phyloP scores from a whole-genome alignment of 2,797 vertebrate genomes.

The Xerus rutilus region DNA sequence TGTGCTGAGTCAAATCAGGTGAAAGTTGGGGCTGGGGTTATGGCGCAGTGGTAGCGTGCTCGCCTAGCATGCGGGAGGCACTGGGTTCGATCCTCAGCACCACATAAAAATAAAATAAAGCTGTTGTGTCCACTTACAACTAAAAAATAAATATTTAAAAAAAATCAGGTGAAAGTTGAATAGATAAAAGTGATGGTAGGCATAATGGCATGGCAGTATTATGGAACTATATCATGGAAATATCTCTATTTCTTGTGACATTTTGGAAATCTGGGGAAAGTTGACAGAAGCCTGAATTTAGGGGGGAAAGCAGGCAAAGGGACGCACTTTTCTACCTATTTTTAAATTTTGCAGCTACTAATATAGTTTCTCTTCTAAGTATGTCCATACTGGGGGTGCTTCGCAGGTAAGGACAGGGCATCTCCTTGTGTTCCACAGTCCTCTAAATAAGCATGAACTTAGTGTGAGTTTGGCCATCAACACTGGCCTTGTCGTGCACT shows the following conservation, averaged over 20 bases:
- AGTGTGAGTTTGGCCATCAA: not conserved
- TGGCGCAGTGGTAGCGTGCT: too few species aligned
- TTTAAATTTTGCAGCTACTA: not conserved
- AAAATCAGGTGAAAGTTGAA: not conserved
- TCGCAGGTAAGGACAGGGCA: not conserved
- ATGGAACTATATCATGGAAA: not conserved
- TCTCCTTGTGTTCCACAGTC: not conserved
- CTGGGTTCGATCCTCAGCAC: too few species aligned
- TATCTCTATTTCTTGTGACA: not conserved
- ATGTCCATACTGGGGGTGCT: not conserved
- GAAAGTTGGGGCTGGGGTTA: too few species aligned
- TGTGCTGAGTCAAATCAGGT: not conserved
- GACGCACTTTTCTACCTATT: not conserved
- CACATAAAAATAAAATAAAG: too few species aligned
- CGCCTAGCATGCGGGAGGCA: too few species aligned
- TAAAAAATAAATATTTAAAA: too few species aligned
- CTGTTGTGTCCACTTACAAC: too few species aligned
- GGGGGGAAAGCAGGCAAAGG: not conserved
- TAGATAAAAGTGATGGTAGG: not conserved
- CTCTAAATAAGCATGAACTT: not conserved
- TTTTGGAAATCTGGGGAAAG: not conserved
- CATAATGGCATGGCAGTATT: accelerated
- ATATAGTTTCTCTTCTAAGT: not conserved
- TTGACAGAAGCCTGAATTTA: not conserved
- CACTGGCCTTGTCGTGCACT: not conserved